Base-by-base conservation (phyloP, 2,888 invertebrate genomes). In the Hermodice carunculata region DNA sequence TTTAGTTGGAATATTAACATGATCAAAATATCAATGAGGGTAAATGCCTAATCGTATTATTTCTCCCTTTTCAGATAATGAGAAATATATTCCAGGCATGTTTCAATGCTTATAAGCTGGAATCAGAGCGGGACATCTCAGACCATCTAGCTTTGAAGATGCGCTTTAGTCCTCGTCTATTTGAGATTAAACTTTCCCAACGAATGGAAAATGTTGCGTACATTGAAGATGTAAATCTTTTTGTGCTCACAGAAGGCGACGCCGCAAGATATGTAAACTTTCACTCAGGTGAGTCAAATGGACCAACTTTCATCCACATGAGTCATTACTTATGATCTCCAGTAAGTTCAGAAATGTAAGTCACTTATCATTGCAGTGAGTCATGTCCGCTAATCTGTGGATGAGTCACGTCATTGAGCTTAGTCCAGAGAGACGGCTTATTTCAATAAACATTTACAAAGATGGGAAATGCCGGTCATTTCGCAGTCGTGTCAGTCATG, bases 71-170 rank as follows among this genome's bases (percentile, higher is more conserved):
- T 5, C 61, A 84, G 84, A 78, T 84, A 77, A 84, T 84, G 83
- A 67, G 83, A 19, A 82, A 81, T 67, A 80, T 83, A 62, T 83
- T 84, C 69, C 69, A 79, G 34, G 80, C 79, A 63, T 84, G 84
- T 66, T 83, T 78, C 74, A 84, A 84, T 69, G 76, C 77, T 4
- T 84, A 81, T 73, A 81, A 80, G 59, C 54, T 69, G 2, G 69
- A 76, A 0, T 61, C 67, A 0, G 84, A 84, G 64, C 56, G 75
- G 4, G 64, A 71, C 11, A 63, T 84, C 1, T 76, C 78, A 28
- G 84, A 83, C 58, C 71, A 76, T 1, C 72, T 74, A 48, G 78
- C 81, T 28, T 65, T 82, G 17, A 78, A 78, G 61, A 77, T 84
- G 77, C 80, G 79, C 64, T 83, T 82, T 70, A 82, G 80, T 66